Evolutionary conservation across 2,113 vertebrate genomes (phyloP), one percentile per base, ranked within the genome.

Genomic region (Oreochromis spilurus): DNA sequence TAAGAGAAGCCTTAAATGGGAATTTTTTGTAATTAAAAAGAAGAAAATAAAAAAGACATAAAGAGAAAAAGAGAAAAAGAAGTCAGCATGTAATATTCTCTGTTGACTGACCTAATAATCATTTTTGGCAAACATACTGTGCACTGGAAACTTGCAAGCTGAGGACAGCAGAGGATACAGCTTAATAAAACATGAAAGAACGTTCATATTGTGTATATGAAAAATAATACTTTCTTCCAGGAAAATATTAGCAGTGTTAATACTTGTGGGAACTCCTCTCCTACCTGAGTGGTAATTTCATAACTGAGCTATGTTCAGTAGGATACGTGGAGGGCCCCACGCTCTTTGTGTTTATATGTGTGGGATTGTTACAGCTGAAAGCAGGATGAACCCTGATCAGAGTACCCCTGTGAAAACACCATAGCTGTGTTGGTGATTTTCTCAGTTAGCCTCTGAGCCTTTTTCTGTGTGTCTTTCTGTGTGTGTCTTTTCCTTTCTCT

Each of bases 341-440:
- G 10, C 31, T 19, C 26, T 77, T 13, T 77, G 21, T 24, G 40
- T 40, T 7, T 81, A 5, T 81, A 38, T 55, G 13, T 81, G 26
- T 84, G 8, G 45, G 36, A 17, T 70, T 82, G 48, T 43, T 77
- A 48, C 43, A 55, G 48, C 17, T 53, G 50, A 67, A 43, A 50
- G 70, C 52, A 62, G 70, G 53, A 77, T 81, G 48, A 70, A 24
- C 57, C 50, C 5, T 9, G 40, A 84, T 57, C 54, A 54, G 14
- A 54, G 50, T 65, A 36, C 78, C 75, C 82, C 79, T 79, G 81
- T 53, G 54, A 86, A 88, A 91, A 93, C 91, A 95, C 24, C 92
- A 29, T 87, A 80, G 79, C 62, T 67, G 16, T 60, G 78, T 21
- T 13, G 24, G n/a, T 87, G 48, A 17, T 50, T 77, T 77, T 77